These are phyloP conservation scores for Dolichoris vasculosae DNA, from an alignment of 1,140 invertebrate genomes.

Conservation along the genomic window DNA sequence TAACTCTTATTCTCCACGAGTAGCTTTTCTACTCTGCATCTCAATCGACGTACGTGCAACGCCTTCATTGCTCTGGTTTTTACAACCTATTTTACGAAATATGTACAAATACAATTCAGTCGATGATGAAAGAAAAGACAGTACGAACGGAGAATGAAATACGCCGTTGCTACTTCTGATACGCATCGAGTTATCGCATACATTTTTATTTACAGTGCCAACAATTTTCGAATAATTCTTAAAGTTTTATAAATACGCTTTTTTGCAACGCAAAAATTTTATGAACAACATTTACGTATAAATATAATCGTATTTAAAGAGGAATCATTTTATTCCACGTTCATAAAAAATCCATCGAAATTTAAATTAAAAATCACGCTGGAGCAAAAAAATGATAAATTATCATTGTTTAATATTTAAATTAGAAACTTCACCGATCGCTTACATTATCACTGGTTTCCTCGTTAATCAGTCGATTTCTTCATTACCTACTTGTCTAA, in stretches of 20 bases:
- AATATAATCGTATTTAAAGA: too few relatives aligned
- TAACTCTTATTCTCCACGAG: neutral
- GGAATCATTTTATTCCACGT: too few relatives aligned
- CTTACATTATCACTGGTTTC: too few relatives aligned
- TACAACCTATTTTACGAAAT: constrained; percentile 26
- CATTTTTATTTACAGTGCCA: neutral
- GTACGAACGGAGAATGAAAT: neutral
- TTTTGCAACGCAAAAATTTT: too few relatives aligned
- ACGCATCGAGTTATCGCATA: neutral
- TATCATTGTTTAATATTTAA: too few relatives aligned
- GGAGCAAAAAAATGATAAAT: too few relatives aligned
- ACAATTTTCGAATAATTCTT: neutral
- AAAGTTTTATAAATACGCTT: too few relatives aligned
- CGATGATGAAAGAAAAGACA: neutral
- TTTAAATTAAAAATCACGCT: too few relatives aligned
- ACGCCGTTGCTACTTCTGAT: neutral
- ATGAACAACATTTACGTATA: too few relatives aligned
- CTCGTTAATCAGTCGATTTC: too few relatives aligned
- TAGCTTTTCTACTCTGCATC: neutral
- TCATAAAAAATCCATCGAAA: too few relatives aligned
- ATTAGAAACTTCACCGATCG: too few relatives aligned
- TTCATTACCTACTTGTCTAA: neutral
- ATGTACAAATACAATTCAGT: constrained; percentile 13
- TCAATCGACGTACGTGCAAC: neutral
- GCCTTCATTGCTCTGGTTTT: neutral